A percentile compares a stretch with the other conserved stretches of the same genome.
Conservation (phyloP, 2,888 invertebrate species). For the Anticlea derivata region DNA sequence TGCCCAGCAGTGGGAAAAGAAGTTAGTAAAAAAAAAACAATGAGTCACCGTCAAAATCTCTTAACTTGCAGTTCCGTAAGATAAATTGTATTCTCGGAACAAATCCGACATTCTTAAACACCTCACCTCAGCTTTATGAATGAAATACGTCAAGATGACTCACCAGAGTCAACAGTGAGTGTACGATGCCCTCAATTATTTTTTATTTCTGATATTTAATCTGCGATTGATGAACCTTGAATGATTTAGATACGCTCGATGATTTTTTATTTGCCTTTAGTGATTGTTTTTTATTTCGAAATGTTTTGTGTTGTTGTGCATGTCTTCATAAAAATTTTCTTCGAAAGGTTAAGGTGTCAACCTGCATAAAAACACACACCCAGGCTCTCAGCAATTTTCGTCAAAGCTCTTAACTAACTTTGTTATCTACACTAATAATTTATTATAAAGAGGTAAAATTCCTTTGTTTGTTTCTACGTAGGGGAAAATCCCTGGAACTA, state of each 20-base stretch:
- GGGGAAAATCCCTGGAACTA: too few species aligned
- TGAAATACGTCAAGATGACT: constrained; percentile 50
- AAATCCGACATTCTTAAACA: constrained; percentile 35
- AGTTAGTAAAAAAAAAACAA: too few species aligned
- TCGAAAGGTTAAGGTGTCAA: too few species aligned
- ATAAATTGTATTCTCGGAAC: constrained; percentile 48
- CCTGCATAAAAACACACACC: too few species aligned
- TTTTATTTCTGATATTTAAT: constrained; percentile 22
- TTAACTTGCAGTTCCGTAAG: constrained; percentile 37
- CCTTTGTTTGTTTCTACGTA: too few species aligned
- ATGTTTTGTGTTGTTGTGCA: not conserved
- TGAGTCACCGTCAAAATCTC: constrained; percentile 29
- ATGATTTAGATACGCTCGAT: not conserved
- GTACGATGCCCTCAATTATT: constrained; percentile 36
- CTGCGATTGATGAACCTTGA: constrained; percentile 12
- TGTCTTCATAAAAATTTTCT: not conserved
- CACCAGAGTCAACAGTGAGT: constrained; percentile 34
- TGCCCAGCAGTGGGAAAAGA: too few species aligned
- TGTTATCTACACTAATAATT: too few species aligned
- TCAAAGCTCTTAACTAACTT: too few species aligned
- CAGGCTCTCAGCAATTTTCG: too few species aligned
- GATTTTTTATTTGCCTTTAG: not conserved
- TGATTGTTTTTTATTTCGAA: not conserved
- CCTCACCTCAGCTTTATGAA: constrained; percentile 45
- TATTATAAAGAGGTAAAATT: too few species aligned